Evolutionary conservation across 2,797 vertebrate genomes (phyloP), one percentile per base, ranked within the genome.

Genomic region (Gymnoscopelus microlampas): DNA sequence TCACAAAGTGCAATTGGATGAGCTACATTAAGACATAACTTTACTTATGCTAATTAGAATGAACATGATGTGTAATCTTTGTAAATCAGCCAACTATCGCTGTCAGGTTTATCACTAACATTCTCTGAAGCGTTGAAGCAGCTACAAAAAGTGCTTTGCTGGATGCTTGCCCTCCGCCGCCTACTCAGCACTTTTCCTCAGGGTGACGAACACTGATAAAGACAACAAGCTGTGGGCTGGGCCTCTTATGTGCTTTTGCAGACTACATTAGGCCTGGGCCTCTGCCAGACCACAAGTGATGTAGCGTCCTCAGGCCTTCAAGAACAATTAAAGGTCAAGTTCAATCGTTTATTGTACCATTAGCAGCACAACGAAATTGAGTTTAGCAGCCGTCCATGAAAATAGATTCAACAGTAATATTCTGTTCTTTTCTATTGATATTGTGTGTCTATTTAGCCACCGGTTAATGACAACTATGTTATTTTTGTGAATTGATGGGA

Each of bases 141-240:
- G 39, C 39, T 44, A 75, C 53, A 78, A 73, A 79, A 74, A 83
- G 35, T 60, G 66, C 74, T 85, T 73, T 59, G 26, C 24, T 64
- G 50, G 49, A 23, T 57, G 32, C 55, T 49, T 66, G 53, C 24
- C 39, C 8, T 26, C 71, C 76, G 66, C 49, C 47, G 7, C 63
- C 24, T 49, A 5, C 76, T 89, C 86, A 88, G 88, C 88, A 60
- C 60, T 76, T 79, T 35, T 29, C 68, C 51, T 13, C 65, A 66
- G 57, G 47, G 71, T 76, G 64, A 44, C 9, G 39, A 35, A 70
- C 68, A 71, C 73, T 73, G 85, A 84, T 84, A 80, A 77, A 78
- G 70, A 77, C 65, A 74, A 72, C 70, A 81, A 71, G 74, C 66
- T 63, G 77, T 61, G 63, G 66, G 32, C 7, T 73, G 74, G 62